Evolutionary conservation across 2,113 vertebrate species (phyloP).

Genomic region (Brachypteracias leptosomus): DNA sequence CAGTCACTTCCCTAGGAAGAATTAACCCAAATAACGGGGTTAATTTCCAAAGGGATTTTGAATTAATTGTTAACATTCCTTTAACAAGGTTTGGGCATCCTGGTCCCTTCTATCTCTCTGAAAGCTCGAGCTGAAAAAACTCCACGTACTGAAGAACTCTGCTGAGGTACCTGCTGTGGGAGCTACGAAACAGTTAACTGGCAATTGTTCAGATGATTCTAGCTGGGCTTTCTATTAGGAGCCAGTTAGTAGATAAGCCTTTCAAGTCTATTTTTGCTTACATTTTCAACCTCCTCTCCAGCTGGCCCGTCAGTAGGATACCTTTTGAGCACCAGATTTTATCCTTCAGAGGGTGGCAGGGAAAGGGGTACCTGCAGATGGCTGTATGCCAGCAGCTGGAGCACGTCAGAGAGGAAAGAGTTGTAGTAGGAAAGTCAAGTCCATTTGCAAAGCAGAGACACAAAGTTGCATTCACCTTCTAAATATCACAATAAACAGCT

Average conservation of each 20-base stretch:
- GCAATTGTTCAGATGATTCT: neutral
- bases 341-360: neutral
- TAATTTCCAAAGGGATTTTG: neutral
- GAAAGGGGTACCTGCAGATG: neutral
- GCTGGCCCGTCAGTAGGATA: neutral
- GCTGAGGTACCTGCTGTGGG: neutral
- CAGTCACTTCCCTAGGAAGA: neutral
- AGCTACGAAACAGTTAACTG: neutral
- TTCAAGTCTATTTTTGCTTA: conserved; percentile 29
- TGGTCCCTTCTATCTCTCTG: neutral
- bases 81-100: neutral
- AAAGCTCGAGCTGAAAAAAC: neutral
- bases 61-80: neutral
- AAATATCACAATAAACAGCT: neutral
- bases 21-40: neutral
- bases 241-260: neutral
- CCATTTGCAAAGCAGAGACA: neutral
- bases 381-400: neutral
- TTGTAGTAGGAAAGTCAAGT: neutral
- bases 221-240: neutral
- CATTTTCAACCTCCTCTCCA: neutral
- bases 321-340: neutral
- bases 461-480: neutral
- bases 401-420: neutral
- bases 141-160: no score